phyloP scores from a whole-genome alignment of 2,797 vertebrate species.

The Lacerta viridis region DNA sequence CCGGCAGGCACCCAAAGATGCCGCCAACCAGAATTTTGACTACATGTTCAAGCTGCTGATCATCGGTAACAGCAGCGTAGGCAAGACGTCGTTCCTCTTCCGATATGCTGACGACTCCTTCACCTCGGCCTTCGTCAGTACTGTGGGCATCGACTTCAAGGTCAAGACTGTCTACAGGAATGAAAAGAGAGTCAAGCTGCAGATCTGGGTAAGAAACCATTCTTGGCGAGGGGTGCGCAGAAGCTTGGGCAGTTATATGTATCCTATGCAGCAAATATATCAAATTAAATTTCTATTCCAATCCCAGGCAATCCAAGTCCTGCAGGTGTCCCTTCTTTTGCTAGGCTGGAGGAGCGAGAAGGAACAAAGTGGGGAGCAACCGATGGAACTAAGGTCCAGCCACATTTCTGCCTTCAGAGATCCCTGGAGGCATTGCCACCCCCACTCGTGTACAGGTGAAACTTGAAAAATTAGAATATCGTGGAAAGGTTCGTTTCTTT shows the following conservation, averaged over 20 bases:
- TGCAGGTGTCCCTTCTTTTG: not conserved
- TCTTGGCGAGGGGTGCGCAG: too few relatives aligned
- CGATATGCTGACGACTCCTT: conserved; percentile 92
- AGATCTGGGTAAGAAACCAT: conserved; percentile 89
- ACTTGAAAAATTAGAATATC: too few relatives aligned
- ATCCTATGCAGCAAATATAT: too few relatives aligned
- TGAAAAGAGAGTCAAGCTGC: conserved; percentile 92
- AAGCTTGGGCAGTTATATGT: too few relatives aligned
- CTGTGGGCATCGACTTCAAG: conserved; percentile 95
- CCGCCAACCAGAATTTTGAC: conserved; percentile 92
- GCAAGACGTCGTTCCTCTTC: conserved; percentile 94
- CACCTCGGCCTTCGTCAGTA: conserved; percentile 93
- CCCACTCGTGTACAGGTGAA: not conserved
- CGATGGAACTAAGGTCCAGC: too few relatives aligned
- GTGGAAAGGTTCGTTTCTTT: too few relatives aligned
- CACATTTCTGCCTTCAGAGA: not conserved
- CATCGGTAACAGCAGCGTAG: conserved; percentile 85
- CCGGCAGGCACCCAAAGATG: conserved; percentile 86
- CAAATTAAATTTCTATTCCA: too few relatives aligned
- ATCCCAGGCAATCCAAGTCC: not conserved
- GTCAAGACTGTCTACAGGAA: conserved; percentile 93
- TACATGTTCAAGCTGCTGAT: conserved; percentile 91
- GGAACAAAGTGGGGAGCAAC: not conserved
- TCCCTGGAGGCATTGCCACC: not conserved
- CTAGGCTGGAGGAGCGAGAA: not conserved